Evolutionary conservation across 2,113 vertebrate genomes (phyloP), one percentile per base, ranked within the genome.

Genomic region (Sinocyclocheilus anshuiensis): DNA sequence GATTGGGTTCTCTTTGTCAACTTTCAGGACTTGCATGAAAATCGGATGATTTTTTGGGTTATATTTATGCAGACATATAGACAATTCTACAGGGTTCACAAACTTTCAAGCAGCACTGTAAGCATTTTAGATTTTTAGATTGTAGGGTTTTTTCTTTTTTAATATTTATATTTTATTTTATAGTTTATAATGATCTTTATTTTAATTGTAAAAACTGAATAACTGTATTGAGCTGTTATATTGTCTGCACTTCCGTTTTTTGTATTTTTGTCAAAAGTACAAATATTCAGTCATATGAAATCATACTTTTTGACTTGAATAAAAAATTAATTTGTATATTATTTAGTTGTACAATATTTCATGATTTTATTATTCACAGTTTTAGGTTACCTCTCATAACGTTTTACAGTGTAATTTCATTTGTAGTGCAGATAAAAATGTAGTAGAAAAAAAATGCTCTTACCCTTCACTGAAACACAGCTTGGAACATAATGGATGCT

Each of bases 401-500:
- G 1, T 74, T 72, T 74, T 42, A 22, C 69, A 72, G 69, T 72
- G 33, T 22, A 22, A 39, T 69, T 33, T 67, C n/a, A 67, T 2
- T 67, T 67, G 11, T 67, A 6, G 22, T 67, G 22, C 16, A 63
- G 39, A 36, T 20, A 36, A 79, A 65, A 59, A 50, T 57, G 22
- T n/a, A 22, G 10, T 65, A 53, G 4, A 53, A 18, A 69, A 77
- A 26, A 24, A 55, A 0, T 7, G 63, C 10, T 80, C 91, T 89
- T 42, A 95, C 94, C 93, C 86, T 39, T 84, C 84, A 82, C 91
- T 87, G 78, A 89, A 85, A 82, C 91, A 92, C 72, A 36, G 53
- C 0, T n/a, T 88, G 29, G 74, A 90, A 82, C 92, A 93, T 81
- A 67, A 24, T 39, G 76, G 83, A 86, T 90, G 90, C 87, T 92